These are phyloP conservation scores for Parotia lawesii DNA, from an alignment of 2,113 vertebrate genomes.

Conservation along the genomic window DNA sequence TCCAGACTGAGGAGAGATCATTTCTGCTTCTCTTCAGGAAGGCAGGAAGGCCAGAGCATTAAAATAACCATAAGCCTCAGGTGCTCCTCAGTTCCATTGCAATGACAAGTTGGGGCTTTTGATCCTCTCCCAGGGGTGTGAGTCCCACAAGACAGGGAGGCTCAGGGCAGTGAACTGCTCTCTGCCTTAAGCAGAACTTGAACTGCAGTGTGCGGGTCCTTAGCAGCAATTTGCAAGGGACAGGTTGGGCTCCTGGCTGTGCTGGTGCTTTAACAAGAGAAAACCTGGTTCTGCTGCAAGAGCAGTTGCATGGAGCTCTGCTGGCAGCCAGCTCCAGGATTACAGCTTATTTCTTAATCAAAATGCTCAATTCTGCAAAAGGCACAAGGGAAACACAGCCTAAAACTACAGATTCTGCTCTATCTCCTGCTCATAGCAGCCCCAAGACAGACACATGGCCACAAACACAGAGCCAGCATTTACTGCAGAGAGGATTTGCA, in stretches of 20 bases:
- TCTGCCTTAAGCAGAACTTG: background rate
- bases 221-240: background rate
- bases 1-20: rapidly evolving
- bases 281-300: background rate
- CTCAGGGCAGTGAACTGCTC: background rate
- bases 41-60: background rate
- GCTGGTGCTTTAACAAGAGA: background rate
- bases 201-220: background rate
- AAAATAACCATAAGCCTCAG: background rate
- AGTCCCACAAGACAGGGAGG: rapidly evolving
- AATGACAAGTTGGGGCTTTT: rapidly evolving
- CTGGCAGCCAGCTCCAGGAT: background rate
- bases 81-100: background rate
- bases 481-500: background rate
- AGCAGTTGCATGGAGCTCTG: background rate
- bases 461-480: background rate
- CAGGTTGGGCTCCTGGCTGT: background rate
- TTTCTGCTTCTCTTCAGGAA: background rate
- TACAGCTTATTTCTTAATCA: background rate
- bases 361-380: background rate
- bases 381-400: background rate
- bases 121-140: background rate
- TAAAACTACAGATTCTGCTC: background rate
- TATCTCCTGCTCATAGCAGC: background rate
- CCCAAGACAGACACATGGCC: background rate